A percentile compares a stretch with the other conserved stretches of the same genome.
Conservation (phyloP, 2,113 vertebrate species). For the Nothobranchius kuhntae region DNA sequence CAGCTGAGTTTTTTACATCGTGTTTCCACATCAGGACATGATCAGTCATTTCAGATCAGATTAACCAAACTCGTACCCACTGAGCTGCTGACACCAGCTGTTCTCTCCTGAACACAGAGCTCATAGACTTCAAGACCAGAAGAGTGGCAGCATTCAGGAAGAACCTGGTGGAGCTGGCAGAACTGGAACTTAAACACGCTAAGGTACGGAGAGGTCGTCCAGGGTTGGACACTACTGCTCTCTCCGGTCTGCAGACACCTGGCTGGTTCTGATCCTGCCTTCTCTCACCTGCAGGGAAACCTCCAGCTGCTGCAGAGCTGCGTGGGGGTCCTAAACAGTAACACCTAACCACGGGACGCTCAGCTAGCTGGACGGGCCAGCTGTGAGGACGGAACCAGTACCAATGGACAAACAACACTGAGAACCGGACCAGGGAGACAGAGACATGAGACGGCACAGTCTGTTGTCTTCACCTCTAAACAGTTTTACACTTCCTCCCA, state of each 20-base stretch:
- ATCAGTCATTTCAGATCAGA: too few relatives aligned
- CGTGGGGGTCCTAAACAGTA: constrained; percentile 91
- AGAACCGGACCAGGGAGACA: constrained; percentile 37
- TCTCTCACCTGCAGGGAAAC: constrained; percentile 83
- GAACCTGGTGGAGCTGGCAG: constrained; percentile 97
- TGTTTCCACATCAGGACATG: too few relatives aligned
- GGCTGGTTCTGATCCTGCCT: background rate
- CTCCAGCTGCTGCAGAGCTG: constrained; percentile 97
- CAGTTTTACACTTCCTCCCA: constrained; percentile 42
- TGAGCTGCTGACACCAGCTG: too few relatives aligned
- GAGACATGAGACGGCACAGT: constrained; percentile 49
- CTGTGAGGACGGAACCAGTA: constrained; percentile 13
- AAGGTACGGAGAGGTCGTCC: constrained; percentile 82
- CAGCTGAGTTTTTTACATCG: too few relatives aligned
- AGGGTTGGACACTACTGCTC: too few relatives aligned
- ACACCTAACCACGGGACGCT: constrained; percentile 82
- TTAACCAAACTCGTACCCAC: too few relatives aligned
- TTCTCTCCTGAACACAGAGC: constrained; percentile 77
- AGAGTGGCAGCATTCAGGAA: constrained; percentile 98
- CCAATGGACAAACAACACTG: constrained; percentile 18
- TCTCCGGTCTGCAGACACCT: background rate
- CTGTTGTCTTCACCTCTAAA: constrained; percentile 73
- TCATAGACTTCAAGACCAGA: constrained; percentile 97
- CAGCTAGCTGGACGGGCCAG: constrained; percentile 17
- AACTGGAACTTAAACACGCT: constrained; percentile 98